Percentiles rank a stretch among this genome's conserved stretches.
Conservation (phyloP, 2,113 vertebrate genomes). For the Rhabdomys dilectus region DNA sequence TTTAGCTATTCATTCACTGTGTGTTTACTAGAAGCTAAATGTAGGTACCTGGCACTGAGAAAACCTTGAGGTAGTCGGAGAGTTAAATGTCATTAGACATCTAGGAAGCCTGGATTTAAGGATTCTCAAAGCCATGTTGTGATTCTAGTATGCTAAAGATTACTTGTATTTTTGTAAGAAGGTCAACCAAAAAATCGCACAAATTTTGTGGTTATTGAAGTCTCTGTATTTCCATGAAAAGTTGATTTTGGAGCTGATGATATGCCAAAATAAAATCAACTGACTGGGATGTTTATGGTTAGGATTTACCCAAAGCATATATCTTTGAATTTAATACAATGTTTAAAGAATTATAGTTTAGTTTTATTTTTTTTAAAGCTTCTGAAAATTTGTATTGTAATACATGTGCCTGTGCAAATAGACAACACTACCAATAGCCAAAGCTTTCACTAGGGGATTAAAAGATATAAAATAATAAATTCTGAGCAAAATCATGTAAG, state of each 20-base stretch:
- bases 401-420: conserved; percentile 53
- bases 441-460: conserved; percentile 57
- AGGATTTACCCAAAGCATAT: conserved; percentile 39
- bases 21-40: neutral
- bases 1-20: neutral
- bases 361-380: conserved; percentile 64
- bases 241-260: neutral
- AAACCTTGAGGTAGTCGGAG: neutral
- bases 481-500: conserved; percentile 52
- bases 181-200: neutral
- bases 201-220: conserved; percentile 57
- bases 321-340: conserved; percentile 65
- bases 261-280: conserved; percentile 27
- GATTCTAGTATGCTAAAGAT: neutral
- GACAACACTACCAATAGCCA: conserved; percentile 43
- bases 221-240: conserved; percentile 32
- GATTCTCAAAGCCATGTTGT: neutral
- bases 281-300: conserved; percentile 43
- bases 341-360: conserved; percentile 62
- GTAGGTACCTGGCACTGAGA: neutral
- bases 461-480: conserved; percentile 71
- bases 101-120: neutral
- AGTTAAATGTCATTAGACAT: neutral
- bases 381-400: conserved; percentile 65
- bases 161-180: conserved; percentile 19